phyloP scores from a whole-genome alignment of 2,113 vertebrate genomes.

The Amblyopsis rosae region DNA sequence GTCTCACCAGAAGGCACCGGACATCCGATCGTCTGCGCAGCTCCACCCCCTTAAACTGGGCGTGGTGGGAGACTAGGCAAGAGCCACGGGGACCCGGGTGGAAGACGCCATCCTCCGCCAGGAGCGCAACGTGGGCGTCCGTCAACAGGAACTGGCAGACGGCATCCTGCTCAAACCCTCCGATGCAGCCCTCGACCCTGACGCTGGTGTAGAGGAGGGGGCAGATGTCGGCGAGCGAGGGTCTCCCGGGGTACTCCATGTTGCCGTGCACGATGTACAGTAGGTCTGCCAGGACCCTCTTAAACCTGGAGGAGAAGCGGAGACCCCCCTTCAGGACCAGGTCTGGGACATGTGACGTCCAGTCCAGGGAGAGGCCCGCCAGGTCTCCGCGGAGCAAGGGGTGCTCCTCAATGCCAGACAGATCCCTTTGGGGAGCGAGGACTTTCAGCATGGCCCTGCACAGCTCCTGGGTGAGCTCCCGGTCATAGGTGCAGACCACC shows the following conservation, averaged over 20 bases:
- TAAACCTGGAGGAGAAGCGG: constrained; percentile 77
- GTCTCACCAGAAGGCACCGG: constrained; percentile 65
- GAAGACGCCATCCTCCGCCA: constrained; percentile 68
- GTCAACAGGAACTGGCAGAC: constrained; percentile 77
- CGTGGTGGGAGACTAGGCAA: constrained; percentile 25
- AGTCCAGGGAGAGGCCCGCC: constrained; percentile 79
- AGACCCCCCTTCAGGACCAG: constrained; percentile 65
- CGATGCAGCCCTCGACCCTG: constrained; percentile 41
- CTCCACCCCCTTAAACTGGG: constrained; percentile 65
- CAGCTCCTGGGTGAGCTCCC: constrained; percentile 76
- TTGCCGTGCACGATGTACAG: constrained; percentile 82
- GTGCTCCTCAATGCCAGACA: constrained; percentile 40
- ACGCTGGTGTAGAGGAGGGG: constrained; percentile 79
- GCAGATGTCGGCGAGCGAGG: constrained; percentile 68
- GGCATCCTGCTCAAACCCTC: not conserved
- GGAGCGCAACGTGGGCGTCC: constrained; percentile 72
- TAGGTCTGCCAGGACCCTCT: constrained; percentile 76
- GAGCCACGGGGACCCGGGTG: constrained; percentile 34
- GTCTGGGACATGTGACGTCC: constrained; percentile 68
- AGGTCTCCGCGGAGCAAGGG: constrained; percentile 78
- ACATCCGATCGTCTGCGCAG: constrained; percentile 67
- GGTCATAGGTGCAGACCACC: constrained; percentile 76
- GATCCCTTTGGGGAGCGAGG: constrained; percentile 33
- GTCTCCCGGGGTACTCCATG: constrained; percentile 62
- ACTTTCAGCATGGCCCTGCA: constrained; percentile 69